A percentile compares a stretch with the other conserved stretches of the same genome.
These are phyloP conservation scores for Poeciliopsis infans DNA, from an alignment of 2,797 vertebrate species.

Conservation along the genomic window DNA sequence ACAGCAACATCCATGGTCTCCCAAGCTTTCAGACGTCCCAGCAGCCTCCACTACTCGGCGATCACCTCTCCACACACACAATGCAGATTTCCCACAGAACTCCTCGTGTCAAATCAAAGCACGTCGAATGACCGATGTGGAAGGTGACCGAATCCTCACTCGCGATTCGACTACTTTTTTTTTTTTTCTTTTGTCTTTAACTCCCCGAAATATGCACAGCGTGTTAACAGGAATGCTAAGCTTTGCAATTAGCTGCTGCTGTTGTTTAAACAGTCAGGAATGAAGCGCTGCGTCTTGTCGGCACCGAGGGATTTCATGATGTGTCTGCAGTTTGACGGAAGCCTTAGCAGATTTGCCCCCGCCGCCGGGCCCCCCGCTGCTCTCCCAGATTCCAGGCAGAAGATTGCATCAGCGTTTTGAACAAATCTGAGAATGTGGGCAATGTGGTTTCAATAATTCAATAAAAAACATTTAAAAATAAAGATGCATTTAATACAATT, in stretches of 20 bases:
- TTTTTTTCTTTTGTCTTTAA: background rate
- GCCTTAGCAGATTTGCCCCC: constrained; percentile 38
- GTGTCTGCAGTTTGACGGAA: constrained; percentile 37
- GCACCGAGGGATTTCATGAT: constrained; percentile 27
- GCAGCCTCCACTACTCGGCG: constrained; percentile 48
- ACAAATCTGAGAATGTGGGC: constrained; percentile 47
- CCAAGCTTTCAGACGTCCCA: constrained; percentile 50
- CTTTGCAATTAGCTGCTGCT: constrained; percentile 9
- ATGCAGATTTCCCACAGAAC: constrained; percentile 42
- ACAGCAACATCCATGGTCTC: constrained; percentile 67
- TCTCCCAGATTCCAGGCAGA: constrained; percentile 51
- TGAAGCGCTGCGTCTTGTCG: constrained; percentile 17
- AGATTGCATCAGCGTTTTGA: constrained; percentile 70
- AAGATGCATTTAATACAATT: constrained; percentile 20
- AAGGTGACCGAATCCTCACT: constrained; percentile 27
- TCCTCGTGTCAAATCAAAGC: constrained; percentile 32
- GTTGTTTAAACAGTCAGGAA: constrained; percentile 26
- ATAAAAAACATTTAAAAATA: no score
- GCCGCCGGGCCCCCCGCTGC: constrained; percentile 33
- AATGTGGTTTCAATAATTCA: constrained; percentile 6
- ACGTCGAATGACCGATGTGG: constrained; percentile 27
- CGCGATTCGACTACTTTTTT: background rate
- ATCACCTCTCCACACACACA: constrained; percentile 43
- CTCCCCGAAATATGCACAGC: constrained; percentile 7
- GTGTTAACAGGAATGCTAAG: background rate